Conservation (phyloP, 1,140 invertebrate genomes). For the Macrobrachium nipponense region DNA sequence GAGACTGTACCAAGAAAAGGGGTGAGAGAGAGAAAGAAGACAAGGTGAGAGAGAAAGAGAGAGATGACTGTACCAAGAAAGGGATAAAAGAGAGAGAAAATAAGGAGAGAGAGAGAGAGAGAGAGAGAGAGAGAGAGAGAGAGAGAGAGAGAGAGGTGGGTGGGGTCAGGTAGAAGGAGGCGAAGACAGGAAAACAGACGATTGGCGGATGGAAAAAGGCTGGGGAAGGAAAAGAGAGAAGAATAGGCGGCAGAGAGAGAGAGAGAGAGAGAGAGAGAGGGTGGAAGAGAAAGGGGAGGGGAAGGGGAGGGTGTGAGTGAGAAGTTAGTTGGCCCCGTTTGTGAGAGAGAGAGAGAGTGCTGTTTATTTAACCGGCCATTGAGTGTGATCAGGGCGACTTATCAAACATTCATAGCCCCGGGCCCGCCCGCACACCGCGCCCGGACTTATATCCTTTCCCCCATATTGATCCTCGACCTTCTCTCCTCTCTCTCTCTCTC, state of each 20-base stretch:
- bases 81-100: slow-evolving; percentile 22
- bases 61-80: neutral
- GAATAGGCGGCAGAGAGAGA: neutral
- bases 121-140: neutral
- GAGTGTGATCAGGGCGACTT: slow-evolving; percentile 55
- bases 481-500: neutral
- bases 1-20: too few species aligned
- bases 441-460: neutral
- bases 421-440: slow-evolving; percentile 17
- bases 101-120: slow-evolving; percentile 29
- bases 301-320: neutral
- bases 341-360: neutral
- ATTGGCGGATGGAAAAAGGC: neutral
- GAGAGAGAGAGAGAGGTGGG: neutral
- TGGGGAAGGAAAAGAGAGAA: neutral
- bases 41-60: neutral
- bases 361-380: slow-evolving; percentile 57
- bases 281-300: neutral
- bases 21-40: too few species aligned
- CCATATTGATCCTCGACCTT: neutral
- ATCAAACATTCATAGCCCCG: slow-evolving; percentile 53
- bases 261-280: neutral
- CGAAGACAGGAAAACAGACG: neutral
- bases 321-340: neutral
- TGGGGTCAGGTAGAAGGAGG: neutral